phyloP scores from a whole-genome alignment of 2,797 vertebrate species.

The Heliangelus exortis region DNA sequence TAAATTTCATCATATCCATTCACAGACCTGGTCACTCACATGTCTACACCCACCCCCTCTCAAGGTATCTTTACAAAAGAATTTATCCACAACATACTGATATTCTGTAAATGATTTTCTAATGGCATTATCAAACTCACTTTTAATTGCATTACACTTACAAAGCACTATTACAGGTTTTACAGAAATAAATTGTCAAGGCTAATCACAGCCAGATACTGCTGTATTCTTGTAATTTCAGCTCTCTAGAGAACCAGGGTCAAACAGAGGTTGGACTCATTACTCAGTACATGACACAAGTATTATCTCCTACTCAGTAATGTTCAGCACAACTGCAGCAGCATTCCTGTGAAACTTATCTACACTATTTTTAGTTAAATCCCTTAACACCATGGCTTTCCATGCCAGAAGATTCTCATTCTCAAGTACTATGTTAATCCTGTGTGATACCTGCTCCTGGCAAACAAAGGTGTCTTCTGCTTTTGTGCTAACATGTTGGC shows the following conservation, averaged over 20 bases:
- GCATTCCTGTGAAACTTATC: constrained; percentile 30
- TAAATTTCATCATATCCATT: neutral
- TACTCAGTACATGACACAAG: neutral
- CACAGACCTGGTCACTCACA: neutral
- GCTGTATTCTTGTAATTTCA: neutral
- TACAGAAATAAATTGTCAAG: neutral
- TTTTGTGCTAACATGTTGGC: neutral
- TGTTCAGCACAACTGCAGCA: constrained; percentile 5
- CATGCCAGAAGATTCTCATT: constrained; percentile 42
- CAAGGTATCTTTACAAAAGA: neutral
- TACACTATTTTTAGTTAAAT: constrained; percentile 60
- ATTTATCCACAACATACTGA: neutral
- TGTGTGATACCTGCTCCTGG: neutral
- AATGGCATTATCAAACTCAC: neutral
- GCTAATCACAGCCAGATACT: neutral
- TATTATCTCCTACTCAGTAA: constrained; percentile 30
- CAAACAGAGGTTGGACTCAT: constrained; percentile 16
- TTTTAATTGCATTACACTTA: neutral
- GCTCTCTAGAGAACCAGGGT: neutral
- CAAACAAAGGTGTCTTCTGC: neutral
- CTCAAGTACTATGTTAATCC: constrained; percentile 48
- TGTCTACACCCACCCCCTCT: too few relatives aligned
- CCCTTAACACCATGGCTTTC: constrained; percentile 49
- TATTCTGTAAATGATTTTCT: neutral
- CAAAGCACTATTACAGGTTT: neutral